A percentile compares a stretch with the other conserved stretches of the same genome.
Evolutionary conservation across 2,888 invertebrate species (phyloP).

Genomic region (Pteria penguin): DNA sequence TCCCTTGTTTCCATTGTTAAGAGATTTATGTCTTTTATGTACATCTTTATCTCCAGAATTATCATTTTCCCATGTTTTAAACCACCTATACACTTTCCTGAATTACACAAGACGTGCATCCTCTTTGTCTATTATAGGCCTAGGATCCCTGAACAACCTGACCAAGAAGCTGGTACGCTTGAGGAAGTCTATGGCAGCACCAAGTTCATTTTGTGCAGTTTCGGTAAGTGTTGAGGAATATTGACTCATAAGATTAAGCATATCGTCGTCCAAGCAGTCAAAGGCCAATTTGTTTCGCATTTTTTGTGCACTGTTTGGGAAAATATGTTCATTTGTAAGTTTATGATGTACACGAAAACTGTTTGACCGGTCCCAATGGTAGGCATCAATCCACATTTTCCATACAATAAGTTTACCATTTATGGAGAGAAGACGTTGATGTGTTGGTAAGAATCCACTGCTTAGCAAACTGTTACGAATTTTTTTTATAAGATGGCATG

Average conservation of each 20-base stretch:
- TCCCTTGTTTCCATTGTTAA: not conserved
- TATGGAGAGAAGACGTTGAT: not conserved
- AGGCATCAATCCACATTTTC: conserved; percentile 14
- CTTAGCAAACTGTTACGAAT: conserved; percentile 11
- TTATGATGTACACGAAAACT: conserved; percentile 8
- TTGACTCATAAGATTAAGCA: conserved; percentile 24
- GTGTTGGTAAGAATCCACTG: not conserved
- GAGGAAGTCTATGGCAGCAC: conserved; percentile 17
- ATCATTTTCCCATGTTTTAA: conserved; percentile 2
- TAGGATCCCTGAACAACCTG: conserved; percentile 11
- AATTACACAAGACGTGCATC: conserved; percentile 1
- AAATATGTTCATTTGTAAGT: conserved; percentile 4
- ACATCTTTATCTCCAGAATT: not conserved
- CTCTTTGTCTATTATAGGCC: not conserved
- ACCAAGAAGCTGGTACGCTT: conserved; percentile 21
- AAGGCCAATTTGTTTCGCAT: conserved; percentile 32
- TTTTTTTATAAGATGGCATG: conserved; percentile 25
- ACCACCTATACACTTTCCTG: not conserved
- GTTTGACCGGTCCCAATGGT: conserved; percentile 14
- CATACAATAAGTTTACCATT: conserved; percentile 1
- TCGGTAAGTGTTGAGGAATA: conserved; percentile 4
- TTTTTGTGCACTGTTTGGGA: conserved; percentile 27
- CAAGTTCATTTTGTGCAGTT: not conserved
- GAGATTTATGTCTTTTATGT: too few relatives aligned
- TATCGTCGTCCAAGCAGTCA: conserved; percentile 2